Conservation (phyloP, 1,140 invertebrate genomes). For the Listronotus bonariensis region DNA sequence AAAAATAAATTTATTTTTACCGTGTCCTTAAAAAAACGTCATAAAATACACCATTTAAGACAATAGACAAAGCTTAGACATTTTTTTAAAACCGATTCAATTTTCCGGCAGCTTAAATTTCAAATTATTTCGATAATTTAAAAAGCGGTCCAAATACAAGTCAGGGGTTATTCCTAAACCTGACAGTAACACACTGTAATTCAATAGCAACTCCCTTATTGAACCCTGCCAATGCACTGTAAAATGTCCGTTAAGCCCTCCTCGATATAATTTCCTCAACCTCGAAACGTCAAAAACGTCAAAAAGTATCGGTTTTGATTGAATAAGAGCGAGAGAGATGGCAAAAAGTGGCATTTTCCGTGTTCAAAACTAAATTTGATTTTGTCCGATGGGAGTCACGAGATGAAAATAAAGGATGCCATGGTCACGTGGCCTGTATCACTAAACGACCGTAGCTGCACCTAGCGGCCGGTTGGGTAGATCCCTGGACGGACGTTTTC, state of each 20-base stretch:
- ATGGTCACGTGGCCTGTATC: constrained; percentile 27
- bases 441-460: constrained; percentile 6
- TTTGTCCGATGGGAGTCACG: constrained; percentile 1
- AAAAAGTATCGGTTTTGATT: constrained; percentile 18
- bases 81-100: too few relatives aligned
- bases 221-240: constrained; percentile 10
- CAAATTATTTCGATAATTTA: too few relatives aligned
- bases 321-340: constrained; percentile 18
- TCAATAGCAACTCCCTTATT: not conserved
- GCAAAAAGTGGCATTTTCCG: constrained; percentile 22
- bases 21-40: too few relatives aligned
- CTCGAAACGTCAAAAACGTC: constrained; percentile 14
- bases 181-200: too few relatives aligned
- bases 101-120: not conserved
- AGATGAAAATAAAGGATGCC: constrained; percentile 8
- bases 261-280: constrained; percentile 14
- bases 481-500: constrained; percentile 41
- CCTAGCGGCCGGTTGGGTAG: constrained; percentile 33
- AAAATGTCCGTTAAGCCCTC: constrained; percentile 15
- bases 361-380: constrained; percentile 13
- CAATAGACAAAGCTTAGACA: too few relatives aligned
- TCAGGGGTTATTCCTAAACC: too few relatives aligned
- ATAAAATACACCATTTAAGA: too few relatives aligned
- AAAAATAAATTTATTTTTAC: too few relatives aligned
- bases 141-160: too few relatives aligned